Conservation (phyloP, 2,797 vertebrate species). For the Perodicticus potto region DNA sequence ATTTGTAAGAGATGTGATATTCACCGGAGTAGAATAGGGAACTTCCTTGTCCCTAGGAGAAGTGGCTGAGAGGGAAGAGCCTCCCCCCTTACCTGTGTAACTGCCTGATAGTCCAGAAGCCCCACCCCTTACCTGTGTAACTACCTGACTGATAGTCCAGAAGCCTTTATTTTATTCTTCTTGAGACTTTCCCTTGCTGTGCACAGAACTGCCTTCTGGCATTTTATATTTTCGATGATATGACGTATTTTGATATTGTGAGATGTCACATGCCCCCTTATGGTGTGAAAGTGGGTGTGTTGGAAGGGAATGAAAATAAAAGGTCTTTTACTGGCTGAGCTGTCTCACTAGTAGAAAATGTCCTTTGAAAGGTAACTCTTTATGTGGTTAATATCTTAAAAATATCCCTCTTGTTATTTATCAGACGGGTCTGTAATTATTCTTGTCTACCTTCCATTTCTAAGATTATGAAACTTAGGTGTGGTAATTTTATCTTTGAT, state of each 20-base stretch:
- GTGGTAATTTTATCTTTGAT: conserved; percentile 39
- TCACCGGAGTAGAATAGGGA: not conserved
- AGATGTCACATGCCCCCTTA: not conserved
- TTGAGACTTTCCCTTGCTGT: not conserved
- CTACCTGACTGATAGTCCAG: too few relatives aligned
- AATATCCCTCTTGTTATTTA: conserved; percentile 44
- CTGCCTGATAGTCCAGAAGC: too few relatives aligned
- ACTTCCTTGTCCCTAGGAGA: not conserved
- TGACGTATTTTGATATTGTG: not conserved
- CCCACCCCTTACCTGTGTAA: too few relatives aligned
- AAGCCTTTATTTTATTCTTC: not conserved
- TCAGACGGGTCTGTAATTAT: not conserved
- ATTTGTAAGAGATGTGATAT: not conserved
- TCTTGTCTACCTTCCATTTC: not conserved
- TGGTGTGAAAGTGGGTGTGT: not conserved
- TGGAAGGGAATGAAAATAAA: not conserved
- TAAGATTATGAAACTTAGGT: not conserved
- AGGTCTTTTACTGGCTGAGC: not conserved
- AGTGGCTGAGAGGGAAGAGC: not conserved
- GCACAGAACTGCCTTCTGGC: not conserved
- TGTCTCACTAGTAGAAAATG: not conserved
- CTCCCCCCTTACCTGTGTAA: not conserved
- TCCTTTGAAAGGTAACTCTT: not conserved
- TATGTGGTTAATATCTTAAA: conserved; percentile 8
- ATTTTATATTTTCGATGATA: conserved; percentile 12